phyloP scores from a whole-genome alignment of 2,797 vertebrate species.

The Gymnothorax reevesii region DNA sequence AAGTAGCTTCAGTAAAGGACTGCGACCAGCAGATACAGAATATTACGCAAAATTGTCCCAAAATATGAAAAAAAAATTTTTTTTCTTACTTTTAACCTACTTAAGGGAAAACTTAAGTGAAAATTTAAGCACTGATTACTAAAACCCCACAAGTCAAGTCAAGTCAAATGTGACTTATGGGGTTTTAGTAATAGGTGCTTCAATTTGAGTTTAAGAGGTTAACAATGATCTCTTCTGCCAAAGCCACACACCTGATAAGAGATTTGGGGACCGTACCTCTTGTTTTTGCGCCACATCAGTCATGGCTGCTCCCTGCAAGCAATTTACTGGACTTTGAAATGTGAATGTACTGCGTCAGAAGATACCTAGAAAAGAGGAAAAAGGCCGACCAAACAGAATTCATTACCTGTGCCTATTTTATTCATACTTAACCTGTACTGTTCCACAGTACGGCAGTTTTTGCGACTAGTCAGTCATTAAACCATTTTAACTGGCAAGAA shows the following conservation, averaged over 20 bases:
- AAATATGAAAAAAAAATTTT: no score
- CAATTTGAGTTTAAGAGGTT: neutral
- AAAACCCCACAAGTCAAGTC: no score
- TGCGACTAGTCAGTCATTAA: neutral
- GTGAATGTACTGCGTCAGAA: slow-evolving; percentile 44
- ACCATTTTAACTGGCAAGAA: neutral
- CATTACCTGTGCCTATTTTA: neutral
- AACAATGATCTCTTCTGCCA: neutral
- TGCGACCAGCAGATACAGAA: no score
- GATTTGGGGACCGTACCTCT: slow-evolving; percentile 61
- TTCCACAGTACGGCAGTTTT: neutral
- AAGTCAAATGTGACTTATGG: no score
- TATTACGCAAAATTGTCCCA: no score
- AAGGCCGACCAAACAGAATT: neutral
- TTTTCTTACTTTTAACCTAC: no score
- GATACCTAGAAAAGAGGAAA: slow-evolving; percentile 49
- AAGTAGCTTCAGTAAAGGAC: no score
- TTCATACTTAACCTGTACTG: neutral
- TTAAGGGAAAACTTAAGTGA: no score
- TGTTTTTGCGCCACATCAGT: slow-evolving; percentile 76
- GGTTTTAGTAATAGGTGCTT: no score
- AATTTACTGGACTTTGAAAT: slow-evolving; percentile 42
- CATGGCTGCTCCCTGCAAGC: slow-evolving; percentile 64
- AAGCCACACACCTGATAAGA: neutral
- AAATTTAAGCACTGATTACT: no score